Percentiles rank a stretch among this genome's conserved stretches.
phyloP scores from a whole-genome alignment of 2,113 vertebrate species.

The Centrocercus urophasianus region DNA sequence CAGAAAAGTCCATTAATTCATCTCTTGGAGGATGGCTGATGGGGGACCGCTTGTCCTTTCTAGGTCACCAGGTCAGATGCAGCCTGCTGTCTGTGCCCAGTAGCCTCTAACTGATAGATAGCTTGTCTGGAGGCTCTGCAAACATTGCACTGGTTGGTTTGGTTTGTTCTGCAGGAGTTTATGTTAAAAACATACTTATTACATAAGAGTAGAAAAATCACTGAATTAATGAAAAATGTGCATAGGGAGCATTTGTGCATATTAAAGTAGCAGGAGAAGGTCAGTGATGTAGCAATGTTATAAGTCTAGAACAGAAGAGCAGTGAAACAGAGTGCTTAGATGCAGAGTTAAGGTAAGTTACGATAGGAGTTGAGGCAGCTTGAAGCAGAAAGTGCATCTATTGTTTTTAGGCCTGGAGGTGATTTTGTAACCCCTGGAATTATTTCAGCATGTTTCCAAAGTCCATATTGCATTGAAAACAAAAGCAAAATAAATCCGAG shows the following conservation, averaged over 20 bases:
- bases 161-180: neutral
- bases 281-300: neutral
- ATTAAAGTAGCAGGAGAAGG: neutral
- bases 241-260: neutral
- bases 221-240: conserved; percentile 19
- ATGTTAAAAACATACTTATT: neutral
- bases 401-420: rapidly evolving
- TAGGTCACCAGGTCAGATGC: conserved; percentile 3
- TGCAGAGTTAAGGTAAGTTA: neutral
- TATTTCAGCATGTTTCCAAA: neutral
- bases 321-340: neutral
- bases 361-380: neutral
- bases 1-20: neutral
- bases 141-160: neutral
- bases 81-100: neutral
- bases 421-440: neutral
- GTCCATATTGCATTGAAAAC: too few relatives aligned
- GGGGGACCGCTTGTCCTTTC: neutral
- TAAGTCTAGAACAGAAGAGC: neutral
- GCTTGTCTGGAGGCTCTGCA: neutral
- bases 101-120: neutral
- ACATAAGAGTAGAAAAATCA: neutral
- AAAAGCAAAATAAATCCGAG: neutral
- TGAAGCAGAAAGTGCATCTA: neutral
- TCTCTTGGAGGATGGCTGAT: neutral